Evolutionary conservation across 2,888 invertebrate species (phyloP).

Genomic region (Arctia plantaginis): DNA sequence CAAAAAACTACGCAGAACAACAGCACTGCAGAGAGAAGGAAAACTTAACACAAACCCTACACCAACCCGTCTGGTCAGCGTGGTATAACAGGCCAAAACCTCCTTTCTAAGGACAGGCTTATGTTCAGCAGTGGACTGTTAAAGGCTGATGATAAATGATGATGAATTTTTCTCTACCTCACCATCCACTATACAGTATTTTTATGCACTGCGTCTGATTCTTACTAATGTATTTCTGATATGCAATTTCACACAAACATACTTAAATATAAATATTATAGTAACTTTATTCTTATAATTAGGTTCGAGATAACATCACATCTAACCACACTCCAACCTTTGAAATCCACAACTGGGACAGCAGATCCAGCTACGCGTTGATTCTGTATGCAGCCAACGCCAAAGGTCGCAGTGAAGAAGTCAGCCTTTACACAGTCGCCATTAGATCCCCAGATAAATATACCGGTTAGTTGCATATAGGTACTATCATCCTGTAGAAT

Average conservation of each 20-base stretch:
- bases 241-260: no score
- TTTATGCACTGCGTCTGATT: neutral
- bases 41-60: no score
- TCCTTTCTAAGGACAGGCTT: no score
- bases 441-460: conserved; percentile 94
- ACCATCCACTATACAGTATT: neutral
- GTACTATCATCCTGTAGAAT: no score
- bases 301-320: conserved; percentile 87
- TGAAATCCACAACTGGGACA: conserved; percentile 89
- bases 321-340: conserved; percentile 87
- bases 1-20: no score
- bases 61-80: no score
- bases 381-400: conserved; percentile 94
- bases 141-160: no score
- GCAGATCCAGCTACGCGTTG: conserved; percentile 90
- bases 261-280: neutral
- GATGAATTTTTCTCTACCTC: no score
- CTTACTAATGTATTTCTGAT: neutral
- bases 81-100: no score
- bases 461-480: conserved; percentile 89
- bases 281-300: conserved; percentile 29
- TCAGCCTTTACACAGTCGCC: conserved; percentile 92
- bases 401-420: conserved; percentile 93
- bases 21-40: no score
- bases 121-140: no score